Evolutionary conservation across 2,113 vertebrate species (phyloP).

Genomic region (Hemichromis elongatus): DNA sequence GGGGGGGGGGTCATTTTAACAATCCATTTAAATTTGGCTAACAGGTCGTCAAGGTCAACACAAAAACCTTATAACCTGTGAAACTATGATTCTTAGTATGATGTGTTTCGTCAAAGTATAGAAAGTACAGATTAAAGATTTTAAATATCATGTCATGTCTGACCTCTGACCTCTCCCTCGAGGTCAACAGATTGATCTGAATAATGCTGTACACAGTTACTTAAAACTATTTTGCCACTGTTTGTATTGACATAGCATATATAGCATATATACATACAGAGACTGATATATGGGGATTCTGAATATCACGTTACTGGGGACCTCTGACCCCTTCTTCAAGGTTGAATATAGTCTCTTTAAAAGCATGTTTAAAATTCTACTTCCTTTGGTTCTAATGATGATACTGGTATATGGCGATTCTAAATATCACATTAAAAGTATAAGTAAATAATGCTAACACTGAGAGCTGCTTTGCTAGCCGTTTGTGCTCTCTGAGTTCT

Average conservation of each 20-base stretch:
- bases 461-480: background rate
- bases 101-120: too few relatives aligned
- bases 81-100: too few relatives aligned
- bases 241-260: background rate
- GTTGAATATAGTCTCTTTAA: background rate
- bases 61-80: too few relatives aligned
- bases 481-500: background rate
- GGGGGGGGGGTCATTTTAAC: too few relatives aligned
- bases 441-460: background rate
- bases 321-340: background rate
- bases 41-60: too few relatives aligned
- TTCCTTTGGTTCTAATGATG: background rate
- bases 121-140: too few relatives aligned
- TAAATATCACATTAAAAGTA: background rate
- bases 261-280: accelerated
- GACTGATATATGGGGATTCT: background rate
- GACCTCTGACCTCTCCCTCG: background rate
- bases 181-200: too few relatives aligned
- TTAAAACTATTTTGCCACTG: background rate
- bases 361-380: background rate
- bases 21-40: too few relatives aligned
- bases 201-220: background rate
- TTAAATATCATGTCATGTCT: background rate
- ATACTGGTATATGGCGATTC: background rate
- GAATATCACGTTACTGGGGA: background rate